Base-by-base conservation (phyloP, 2,113 vertebrate species). In the Solea solea region DNA sequence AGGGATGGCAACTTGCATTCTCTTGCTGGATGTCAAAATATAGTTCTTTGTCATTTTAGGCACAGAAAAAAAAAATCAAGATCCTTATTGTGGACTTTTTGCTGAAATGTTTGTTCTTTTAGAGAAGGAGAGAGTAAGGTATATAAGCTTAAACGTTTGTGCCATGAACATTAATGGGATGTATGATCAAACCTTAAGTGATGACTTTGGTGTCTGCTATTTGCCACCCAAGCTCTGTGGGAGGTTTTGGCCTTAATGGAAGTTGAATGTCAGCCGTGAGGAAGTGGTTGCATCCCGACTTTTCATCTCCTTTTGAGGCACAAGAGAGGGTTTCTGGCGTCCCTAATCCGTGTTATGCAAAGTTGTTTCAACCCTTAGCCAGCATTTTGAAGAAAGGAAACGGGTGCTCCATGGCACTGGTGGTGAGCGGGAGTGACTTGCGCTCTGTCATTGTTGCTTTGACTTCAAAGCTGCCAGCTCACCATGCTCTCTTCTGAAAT, bases 391-490 rank as follows among this genome's bases (percentile, higher is more conserved):
- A 83, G 61, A 75, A 67, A 80, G 83, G 54, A 60, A 65, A 75
- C 52, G 78, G 49, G 62, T 57, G 75, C n/a, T 14, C 52, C 25
- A 44, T 27, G 25, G 67, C 9, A 56, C 49, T 8, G 69, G 21
- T 74, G 72, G 73, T 69, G 83, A 81, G 83, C 27, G 45, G 73
- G 72, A 63, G 57, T 74, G 73, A 80, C 60, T 83, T 71, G 64
- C 62, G 51, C 78, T 75, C 72, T 80, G 83, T 87, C 82, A 92
- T 92, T 93, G 90, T 93, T 81, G 88, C 66, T 73, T 49, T 42
- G 67, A 91, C 92, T 89, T 93, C 91, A 93, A 93, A 91, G 74
- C 0, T 8, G 28, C 62, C 69, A 64, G 82, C 88, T 84, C 76
- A 66, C 84, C 80, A 82, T 63, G 78, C 72, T 69, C 70, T 65